Conservation (phyloP, 1,140 invertebrate genomes). For the Drosophila littoralis region DNA sequence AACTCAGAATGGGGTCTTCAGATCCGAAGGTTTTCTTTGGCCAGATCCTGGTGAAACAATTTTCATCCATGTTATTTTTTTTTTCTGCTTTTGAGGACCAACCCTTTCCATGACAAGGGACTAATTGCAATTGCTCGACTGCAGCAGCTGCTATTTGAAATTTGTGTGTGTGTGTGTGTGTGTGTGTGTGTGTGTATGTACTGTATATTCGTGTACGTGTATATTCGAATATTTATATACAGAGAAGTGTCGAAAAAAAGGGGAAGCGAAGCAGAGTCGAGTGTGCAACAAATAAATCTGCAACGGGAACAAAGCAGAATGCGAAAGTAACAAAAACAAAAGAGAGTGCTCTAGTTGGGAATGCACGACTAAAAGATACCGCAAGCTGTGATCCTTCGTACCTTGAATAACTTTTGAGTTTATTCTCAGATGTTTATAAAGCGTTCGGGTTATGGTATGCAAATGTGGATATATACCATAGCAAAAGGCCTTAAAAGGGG, state of each 20-base stretch:
- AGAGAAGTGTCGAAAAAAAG: conserved; percentile 27
- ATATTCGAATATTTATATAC: conserved; percentile 11
- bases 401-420: no score
- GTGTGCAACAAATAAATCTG: conserved; percentile 67
- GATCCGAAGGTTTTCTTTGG: no score
- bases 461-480: no score
- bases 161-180: conserved; percentile 1
- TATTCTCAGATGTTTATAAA: no score
- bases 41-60: background rate
- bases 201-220: no score
- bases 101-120: conserved; percentile 10
- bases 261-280: background rate
- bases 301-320: conserved; percentile 38
- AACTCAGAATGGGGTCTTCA: no score
- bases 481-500: no score
- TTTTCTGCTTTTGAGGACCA: conserved; percentile 1
- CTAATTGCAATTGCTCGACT: conserved; percentile 38
- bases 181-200: background rate
- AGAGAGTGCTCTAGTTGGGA: background rate
- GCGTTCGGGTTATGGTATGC: no score
- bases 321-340: conserved; percentile 13
- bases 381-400: no score
- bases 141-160: conserved; percentile 29
- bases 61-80: background rate
- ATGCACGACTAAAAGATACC: no score